Percentiles rank a stretch among this genome's conserved stretches.
phyloP scores from a whole-genome alignment of 2,113 vertebrate species.

The cattle (Bos taurus) region DNA sequence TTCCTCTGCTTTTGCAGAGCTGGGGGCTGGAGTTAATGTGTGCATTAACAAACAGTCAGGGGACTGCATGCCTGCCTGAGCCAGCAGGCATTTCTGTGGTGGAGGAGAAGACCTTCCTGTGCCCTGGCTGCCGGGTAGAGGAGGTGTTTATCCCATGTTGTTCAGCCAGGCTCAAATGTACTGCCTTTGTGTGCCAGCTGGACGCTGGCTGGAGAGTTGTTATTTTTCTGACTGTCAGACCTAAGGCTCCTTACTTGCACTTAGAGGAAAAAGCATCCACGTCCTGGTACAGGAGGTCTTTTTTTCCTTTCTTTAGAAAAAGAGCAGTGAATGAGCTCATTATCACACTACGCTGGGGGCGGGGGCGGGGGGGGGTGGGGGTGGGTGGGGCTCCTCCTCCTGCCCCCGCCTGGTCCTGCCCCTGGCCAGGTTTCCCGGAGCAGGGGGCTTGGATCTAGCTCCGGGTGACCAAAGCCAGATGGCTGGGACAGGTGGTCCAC shows the following conservation, averaged over 20 bases:
- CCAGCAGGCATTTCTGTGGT: neutral
- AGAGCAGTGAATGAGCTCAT: conserved; percentile 61
- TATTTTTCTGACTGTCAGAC: conserved; percentile 26
- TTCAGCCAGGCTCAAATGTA: neutral
- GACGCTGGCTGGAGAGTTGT: conserved; percentile 6
- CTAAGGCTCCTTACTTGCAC: conserved; percentile 39
- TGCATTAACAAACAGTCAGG: neutral
- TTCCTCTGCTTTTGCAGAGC: neutral
- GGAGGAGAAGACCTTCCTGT: neutral
- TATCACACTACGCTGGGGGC: neutral
- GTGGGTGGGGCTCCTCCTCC: neutral
- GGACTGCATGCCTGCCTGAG: neutral
- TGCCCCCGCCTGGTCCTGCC: neutral
- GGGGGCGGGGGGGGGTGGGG: neutral
- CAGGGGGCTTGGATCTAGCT: neutral
- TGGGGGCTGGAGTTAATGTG: neutral
- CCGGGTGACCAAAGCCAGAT: conserved; percentile 15
- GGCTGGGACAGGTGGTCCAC: conserved; percentile 30
- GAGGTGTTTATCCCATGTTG: neutral
- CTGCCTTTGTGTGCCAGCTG: conserved; percentile 40
- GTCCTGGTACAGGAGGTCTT: conserved; percentile 57
- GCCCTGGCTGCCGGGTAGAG: neutral
- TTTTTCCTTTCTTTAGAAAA: conserved; percentile 38
- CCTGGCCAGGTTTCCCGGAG: neutral
- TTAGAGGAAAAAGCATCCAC: conserved; percentile 41